Evolutionary conservation across 2,797 vertebrate species (phyloP).

Genomic region (Corythornis leucogaster): DNA sequence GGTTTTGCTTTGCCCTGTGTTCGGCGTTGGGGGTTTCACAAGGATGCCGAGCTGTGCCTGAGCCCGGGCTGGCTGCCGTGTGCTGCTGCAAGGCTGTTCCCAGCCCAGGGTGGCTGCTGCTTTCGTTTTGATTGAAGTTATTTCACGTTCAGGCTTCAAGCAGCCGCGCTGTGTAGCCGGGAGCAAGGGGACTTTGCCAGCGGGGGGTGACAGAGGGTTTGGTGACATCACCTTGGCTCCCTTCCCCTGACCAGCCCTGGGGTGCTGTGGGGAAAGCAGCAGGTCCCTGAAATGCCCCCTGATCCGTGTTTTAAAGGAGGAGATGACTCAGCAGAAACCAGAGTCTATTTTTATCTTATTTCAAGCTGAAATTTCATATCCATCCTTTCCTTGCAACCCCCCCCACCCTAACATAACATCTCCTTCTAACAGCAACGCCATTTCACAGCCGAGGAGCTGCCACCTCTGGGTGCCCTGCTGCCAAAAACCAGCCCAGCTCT

Average conservation of each 20-base stretch:
- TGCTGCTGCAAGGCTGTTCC: rapidly evolving
- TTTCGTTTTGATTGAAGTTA: background rate
- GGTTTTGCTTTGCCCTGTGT: background rate
- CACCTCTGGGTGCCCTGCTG: rapidly evolving
- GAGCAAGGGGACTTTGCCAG: background rate
- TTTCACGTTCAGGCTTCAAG: background rate
- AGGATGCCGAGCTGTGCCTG: background rate
- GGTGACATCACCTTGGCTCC: background rate
- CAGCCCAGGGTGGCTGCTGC: background rate
- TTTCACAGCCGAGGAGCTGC: rapidly evolving
- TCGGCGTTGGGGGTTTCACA: rapidly evolving
- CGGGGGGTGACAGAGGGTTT: rapidly evolving
- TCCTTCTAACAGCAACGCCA: rapidly evolving
- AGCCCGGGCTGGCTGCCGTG: background rate
- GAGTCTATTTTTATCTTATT: background rate
- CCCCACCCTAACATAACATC: rapidly evolving
- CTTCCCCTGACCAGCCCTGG: background rate
- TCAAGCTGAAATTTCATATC: background rate
- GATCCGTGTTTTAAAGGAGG: background rate
- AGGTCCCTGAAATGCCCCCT: background rate
- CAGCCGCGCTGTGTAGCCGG: background rate
- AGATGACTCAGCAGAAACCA: slow-evolving; percentile 16
- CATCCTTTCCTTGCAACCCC: background rate
- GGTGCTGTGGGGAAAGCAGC: background rate
- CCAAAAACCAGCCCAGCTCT: background rate